Evolutionary conservation across 2,888 invertebrate species (phyloP), one percentile per base, ranked within the genome.

Genomic region (Alentia gelatinosa): DNA sequence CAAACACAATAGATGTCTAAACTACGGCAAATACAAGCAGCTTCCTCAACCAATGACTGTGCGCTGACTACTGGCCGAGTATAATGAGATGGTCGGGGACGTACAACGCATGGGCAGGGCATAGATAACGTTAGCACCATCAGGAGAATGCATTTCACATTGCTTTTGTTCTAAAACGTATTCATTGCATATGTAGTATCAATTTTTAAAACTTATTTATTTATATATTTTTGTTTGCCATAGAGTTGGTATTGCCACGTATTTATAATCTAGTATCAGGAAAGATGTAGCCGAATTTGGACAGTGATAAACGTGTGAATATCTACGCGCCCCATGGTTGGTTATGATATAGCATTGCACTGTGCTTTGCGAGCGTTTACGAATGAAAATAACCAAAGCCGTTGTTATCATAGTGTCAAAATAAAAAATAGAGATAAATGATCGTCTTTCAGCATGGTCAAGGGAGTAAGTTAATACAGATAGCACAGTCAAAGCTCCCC

Each of bases 21-120:
- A 86, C 86, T 86, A 86, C 47, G 47, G 47, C 86, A 86, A 35
- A 86, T 86, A 33, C 86, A 86, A 42, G 86, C 47, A 79, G 37
- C 50, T 50, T 86, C 86, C 42, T 47, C 86, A 86, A 86, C 86
- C 86, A 86, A 86, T 86, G 47, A 86, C 86, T 86, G 86, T 84
- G 84, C 84, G 42, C 84, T 79, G 39, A 19, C 79, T 84, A 40
- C n/a, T n/a, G 37, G 79, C 7, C 39, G 33, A n/a, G 35, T 79
- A 9, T 23, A 12, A 39, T 1, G 12, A 79, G 35, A 39, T 5
- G 12, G 37, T 19, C 12, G 12, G 79, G 37, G 30, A 37, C n/a
- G 12, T 39, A 35, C 39, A 39, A 12, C 79, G 30, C 30, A 39
- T 39, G 37, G 79, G 79, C 35, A 39, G 79, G 79, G 39, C 79